These are phyloP conservation scores for Drosophila ercepeae DNA, from an alignment of 1,140 invertebrate species.

Conservation along the genomic window DNA sequence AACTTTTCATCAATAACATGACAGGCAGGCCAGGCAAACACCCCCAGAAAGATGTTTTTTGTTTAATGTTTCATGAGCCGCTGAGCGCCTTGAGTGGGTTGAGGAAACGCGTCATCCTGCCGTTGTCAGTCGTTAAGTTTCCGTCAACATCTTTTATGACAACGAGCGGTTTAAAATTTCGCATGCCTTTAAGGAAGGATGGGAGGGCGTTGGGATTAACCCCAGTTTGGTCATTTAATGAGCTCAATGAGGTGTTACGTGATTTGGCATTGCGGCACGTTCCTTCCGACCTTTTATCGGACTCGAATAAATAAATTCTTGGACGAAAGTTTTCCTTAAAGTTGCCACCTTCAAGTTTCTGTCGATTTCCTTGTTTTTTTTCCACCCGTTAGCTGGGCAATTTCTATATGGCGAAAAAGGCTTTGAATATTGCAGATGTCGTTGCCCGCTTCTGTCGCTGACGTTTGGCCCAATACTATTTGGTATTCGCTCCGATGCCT, in stretches of 20 bases:
- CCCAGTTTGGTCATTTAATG: conserved; percentile 62
- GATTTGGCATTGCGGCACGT: conserved; percentile 66
- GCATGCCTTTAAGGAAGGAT: conserved; percentile 1
- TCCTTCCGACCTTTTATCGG: conserved; percentile 19
- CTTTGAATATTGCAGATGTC: conserved; percentile 77
- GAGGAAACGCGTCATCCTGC: conserved; percentile 27
- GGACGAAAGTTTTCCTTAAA: conserved; percentile 21
- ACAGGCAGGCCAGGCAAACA: conserved; percentile 18
- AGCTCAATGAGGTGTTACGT: conserved; percentile 70
- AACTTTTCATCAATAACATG: conserved; percentile 75
- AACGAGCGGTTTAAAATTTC: conserved; percentile 33
- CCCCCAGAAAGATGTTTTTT: conserved; percentile 18
- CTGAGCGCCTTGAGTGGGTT: conserved; percentile 34
- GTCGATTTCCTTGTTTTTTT: not conserved
- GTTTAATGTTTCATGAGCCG: conserved; percentile 63
- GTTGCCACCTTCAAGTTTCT: conserved; percentile 15
- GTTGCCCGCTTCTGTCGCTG: conserved; percentile 51
- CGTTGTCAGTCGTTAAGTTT: conserved; percentile 32
- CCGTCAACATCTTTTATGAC: conserved; percentile 31
- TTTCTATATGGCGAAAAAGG: conserved; percentile 49
- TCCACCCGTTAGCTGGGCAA: not conserved
- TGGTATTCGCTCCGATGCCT: conserved; percentile 37
- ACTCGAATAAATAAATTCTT: conserved; percentile 19
- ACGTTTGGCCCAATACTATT: conserved; percentile 65
- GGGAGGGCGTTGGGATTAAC: conserved; percentile 16